A percentile compares a stretch with the other conserved stretches of the same genome.
Evolutionary conservation across 2,113 vertebrate species (phyloP).

Genomic region (cat (Felis catus)): F.catus_Fca126_mat1.0 CM031422.1:25113001-25113500

Average conservation of each 20-base stretch:
- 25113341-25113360: background rate
- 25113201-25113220: background rate
- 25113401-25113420: background rate
- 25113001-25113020: background rate
- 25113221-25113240: background rate
- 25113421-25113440: background rate
- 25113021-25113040: background rate
- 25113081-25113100: background rate
- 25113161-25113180: slow-evolving; percentile 1
- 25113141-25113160: background rate
- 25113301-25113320: background rate
- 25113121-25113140: slow-evolving; percentile 3
- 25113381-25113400: background rate
- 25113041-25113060: background rate
- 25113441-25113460: background rate
- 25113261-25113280: background rate
- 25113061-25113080: background rate
- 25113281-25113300: slow-evolving; percentile 22
- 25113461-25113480: background rate
- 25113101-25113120: background rate
- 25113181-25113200: background rate
- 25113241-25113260: slow-evolving; percentile 39
- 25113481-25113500: background rate
- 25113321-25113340: background rate
- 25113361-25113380: background rate